phyloP scores from a whole-genome alignment of 2,888 invertebrate genomes.

The Seira sanloemensis region DNA sequence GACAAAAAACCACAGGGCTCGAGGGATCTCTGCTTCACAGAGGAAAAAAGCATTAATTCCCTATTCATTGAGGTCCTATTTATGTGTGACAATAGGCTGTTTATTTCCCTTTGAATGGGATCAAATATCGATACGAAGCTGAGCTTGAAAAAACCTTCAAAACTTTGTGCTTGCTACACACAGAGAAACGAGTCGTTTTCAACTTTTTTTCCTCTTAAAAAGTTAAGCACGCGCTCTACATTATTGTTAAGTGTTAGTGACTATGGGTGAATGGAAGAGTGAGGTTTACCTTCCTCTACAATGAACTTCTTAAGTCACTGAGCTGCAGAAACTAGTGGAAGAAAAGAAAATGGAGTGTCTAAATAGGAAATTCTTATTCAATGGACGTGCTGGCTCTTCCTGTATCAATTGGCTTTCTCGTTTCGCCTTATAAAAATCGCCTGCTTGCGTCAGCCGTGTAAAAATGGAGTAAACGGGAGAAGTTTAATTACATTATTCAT shows the following conservation, averaged over 20 bases:
- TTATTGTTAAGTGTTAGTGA: too few relatives aligned
- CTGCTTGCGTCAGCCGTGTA: neutral
- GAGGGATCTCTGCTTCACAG: too few relatives aligned
- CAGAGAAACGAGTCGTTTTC: too few relatives aligned
- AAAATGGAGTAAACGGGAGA: neutral
- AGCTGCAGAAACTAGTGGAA: too few relatives aligned
- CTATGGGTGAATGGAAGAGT: too few relatives aligned
- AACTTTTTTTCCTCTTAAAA: slow-evolving; percentile 11
- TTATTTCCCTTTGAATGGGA: slow-evolving; percentile 54
- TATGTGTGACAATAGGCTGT: slow-evolving; percentile 57
- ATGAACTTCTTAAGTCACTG: too few relatives aligned
- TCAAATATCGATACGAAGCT: slow-evolving; percentile 58
- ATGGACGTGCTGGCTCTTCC: slow-evolving; percentile 24
- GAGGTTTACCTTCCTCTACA: too few relatives aligned
- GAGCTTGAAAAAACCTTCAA: too few relatives aligned
- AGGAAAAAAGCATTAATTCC: slow-evolving; percentile 40
- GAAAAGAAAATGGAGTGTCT: too few relatives aligned
- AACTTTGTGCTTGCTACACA: too few relatives aligned
- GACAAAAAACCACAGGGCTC: too few relatives aligned
- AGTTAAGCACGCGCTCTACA: slow-evolving; percentile 23
- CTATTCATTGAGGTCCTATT: slow-evolving; percentile 58
- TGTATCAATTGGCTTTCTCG: neutral
- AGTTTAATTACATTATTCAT: too few relatives aligned
- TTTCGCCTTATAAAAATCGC: neutral
- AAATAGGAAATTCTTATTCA: slow-evolving; percentile 54